These are phyloP conservation scores for Tholera decimalis DNA, from an alignment of 2,888 invertebrate species.

Conservation along the genomic window DNA sequence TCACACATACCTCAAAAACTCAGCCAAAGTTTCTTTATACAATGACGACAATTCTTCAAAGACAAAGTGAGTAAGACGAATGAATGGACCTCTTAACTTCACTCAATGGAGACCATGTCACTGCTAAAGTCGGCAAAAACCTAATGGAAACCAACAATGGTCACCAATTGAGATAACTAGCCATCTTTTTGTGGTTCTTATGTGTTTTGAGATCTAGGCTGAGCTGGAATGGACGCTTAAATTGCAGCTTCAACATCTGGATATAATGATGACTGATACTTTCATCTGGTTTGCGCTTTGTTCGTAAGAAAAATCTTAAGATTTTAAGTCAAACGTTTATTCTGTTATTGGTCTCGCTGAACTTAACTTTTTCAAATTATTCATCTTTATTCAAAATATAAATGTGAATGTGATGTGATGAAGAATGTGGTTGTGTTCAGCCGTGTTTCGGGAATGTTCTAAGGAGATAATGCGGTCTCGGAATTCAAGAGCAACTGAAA, in stretches of 20 bases:
- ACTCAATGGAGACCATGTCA: slow-evolving; percentile 13
- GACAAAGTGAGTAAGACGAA: slow-evolving; percentile 20
- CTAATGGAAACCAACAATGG: slow-evolving; percentile 34
- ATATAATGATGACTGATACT: neutral
- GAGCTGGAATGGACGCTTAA: neutral
- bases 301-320: neutral
- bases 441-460: no score
- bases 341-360: neutral
- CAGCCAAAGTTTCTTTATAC: neutral
- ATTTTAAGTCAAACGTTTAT: no score
- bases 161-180: slow-evolving; percentile 24
- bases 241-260: slow-evolving; percentile 6
- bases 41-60: slow-evolving; percentile 34
- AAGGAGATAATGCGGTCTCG: no score
- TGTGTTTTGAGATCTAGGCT: slow-evolving; percentile 17
- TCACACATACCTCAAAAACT: neutral
- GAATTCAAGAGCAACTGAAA: no score
- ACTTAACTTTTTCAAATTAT: neutral
- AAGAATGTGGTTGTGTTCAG: no score
- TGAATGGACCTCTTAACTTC: slow-evolving; percentile 5
- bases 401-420: no score
- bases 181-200: slow-evolving; percentile 7
- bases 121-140: slow-evolving; percentile 32
- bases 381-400: no score
- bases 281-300: neutral